A percentile compares a stretch with the other conserved stretches of the same genome.
These are phyloP conservation scores for Torymus auratus DNA, from an alignment of 2,888 invertebrate species.

Conservation along the genomic window DNA sequence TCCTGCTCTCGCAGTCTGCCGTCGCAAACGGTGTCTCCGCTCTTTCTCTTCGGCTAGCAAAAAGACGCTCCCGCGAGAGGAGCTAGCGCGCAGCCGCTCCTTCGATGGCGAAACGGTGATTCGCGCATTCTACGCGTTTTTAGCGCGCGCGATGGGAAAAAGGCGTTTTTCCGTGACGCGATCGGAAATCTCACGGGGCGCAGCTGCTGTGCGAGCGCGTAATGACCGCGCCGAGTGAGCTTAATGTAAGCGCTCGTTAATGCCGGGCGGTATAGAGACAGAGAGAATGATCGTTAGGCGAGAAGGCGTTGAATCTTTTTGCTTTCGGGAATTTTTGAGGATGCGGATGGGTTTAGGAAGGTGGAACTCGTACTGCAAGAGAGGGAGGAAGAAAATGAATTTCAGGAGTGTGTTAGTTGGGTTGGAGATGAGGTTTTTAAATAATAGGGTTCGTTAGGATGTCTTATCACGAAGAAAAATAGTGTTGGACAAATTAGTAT, in stretches of 20 bases:
- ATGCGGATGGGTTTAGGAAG: not conserved
- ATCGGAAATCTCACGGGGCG: constrained; percentile 63
- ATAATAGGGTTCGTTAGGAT: no score
- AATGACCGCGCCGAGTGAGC: constrained; percentile 67
- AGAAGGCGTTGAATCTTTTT: not conserved
- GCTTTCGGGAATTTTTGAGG: not conserved
- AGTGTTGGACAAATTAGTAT: no score
- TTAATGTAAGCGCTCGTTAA: constrained; percentile 73
- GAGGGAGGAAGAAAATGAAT: not conserved
- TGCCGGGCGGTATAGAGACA: constrained; percentile 58
- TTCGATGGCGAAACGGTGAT: constrained; percentile 34
- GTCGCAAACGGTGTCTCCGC: no score
- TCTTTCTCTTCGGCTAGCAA: no score
- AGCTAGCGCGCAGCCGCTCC: not conserved
- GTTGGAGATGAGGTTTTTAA: no score
- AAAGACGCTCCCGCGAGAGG: no score
- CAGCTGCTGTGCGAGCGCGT: constrained; percentile 55
- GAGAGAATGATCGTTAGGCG: no score
- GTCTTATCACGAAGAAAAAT: no score
- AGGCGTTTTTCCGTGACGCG: constrained; percentile 42
- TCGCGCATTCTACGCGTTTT: constrained; percentile 53
- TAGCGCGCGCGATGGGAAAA: constrained; percentile 48
- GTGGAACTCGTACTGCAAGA: not conserved
- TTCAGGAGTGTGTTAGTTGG: no score
- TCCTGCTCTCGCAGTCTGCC: no score